These are phyloP conservation scores for Reticulitermes lucifugus DNA, from an alignment of 2,888 invertebrate species.

Conservation along the genomic window DNA sequence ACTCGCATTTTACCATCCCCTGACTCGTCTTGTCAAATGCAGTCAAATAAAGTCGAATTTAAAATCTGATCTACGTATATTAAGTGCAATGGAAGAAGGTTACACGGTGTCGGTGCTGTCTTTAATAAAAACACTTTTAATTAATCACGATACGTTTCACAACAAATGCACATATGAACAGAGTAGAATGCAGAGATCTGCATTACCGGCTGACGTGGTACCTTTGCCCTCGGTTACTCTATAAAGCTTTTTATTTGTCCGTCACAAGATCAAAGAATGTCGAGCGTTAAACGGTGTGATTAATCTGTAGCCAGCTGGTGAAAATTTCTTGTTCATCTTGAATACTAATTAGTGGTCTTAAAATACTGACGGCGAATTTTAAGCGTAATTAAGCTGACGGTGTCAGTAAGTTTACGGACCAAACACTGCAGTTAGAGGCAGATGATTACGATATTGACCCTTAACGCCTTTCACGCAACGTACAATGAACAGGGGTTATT, in stretches of 20 bases:
- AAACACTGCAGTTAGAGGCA: constrained; percentile 15
- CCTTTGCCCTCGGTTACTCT: background rate
- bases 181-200: background rate
- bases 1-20: no score
- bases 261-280: background rate
- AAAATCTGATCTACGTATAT: no score
- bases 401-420: background rate
- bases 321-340: constrained; percentile 13
- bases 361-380: constrained; percentile 8
- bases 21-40: no score
- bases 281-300: constrained; percentile 23
- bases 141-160: no score
- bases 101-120: no score
- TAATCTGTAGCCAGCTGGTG: constrained; percentile 10
- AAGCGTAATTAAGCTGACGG: constrained; percentile 16
- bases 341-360: constrained; percentile 18
- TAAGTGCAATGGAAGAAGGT: no score
- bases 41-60: no score
- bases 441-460: constrained; percentile 28
- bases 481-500: no score
- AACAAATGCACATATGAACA: no score
- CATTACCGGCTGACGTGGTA: background rate
- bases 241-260: background rate
- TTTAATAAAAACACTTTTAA: no score
- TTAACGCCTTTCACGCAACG: background rate